Base-by-base conservation (phyloP, 2,113 vertebrate species). In the Oostethus manadensis region DNA sequence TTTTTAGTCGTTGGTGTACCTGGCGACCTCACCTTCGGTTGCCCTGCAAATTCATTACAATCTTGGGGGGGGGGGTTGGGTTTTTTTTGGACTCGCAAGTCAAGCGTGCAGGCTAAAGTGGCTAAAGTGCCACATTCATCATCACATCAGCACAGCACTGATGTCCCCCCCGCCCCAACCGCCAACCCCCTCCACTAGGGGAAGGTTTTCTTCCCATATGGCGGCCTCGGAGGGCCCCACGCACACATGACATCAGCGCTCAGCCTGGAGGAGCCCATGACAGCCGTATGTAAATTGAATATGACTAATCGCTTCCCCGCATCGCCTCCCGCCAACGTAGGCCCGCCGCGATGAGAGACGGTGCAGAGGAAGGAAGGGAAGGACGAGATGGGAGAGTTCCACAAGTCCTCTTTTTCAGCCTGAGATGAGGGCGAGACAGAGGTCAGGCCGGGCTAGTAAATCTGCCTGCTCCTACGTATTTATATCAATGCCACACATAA, bases 241-340 rank as follows among this genome's bases (percentile, higher is more conserved):
- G 71, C 76, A 77, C 60, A 8, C 74, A 89, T 90, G 86, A 89
- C 88, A 86, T 89, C 87, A 89, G 72, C 44, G 51, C 71, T 73
- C 60, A 54, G 71, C 67, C 60, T 6, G 61, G 57, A 74, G 62
- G 60, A 71, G 73, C 49, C 71, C 38, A 59, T 87, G 88, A 87
- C 87, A 89, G 82, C 80, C 89, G 47, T 87, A 84, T 86, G 85
- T 88, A 86, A 89, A 89, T 89, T 74, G 86, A 89, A 88, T 87
- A 89, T 89, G 87, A 90, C 83, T 79, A 88, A 89, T 86, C 71
- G 83, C 80, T 85, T 76, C 81, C 71, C 81, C 15, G 71, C 66
- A 69, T 88, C 84, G 82, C 85, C 85, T 78, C 76, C 83, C 74
- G 56, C 61, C 82, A 84, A 79, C 84, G 78, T 58, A 51, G 56